Conservation (phyloP, 2,113 vertebrate genomes). For the Festucalex cinctus region DNA sequence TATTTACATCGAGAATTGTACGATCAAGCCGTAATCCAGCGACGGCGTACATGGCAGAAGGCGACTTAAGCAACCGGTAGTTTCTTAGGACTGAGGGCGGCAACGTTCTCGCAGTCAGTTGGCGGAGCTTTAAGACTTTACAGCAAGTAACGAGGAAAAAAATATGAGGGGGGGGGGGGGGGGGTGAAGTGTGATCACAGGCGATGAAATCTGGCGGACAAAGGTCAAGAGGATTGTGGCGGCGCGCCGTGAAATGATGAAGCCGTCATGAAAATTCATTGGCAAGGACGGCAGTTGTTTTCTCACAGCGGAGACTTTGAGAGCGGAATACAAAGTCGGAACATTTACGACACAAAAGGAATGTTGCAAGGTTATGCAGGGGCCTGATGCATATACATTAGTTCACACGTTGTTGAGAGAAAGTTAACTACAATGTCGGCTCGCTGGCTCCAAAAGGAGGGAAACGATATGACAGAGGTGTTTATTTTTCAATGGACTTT, state of each 20-base stretch:
- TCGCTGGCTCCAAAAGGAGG: background rate
- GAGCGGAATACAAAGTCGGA: conserved; percentile 1
- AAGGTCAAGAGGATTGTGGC: conserved; percentile 41
- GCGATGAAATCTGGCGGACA: conserved; percentile 32
- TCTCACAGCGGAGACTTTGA: background rate
- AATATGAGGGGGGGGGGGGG: background rate
- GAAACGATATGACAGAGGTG: too few species aligned
- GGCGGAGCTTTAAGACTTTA: conserved; percentile 23
- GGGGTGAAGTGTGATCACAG: conserved; percentile 26
- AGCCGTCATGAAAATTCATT: conserved; percentile 32
- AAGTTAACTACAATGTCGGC: background rate
- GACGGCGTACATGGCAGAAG: background rate
- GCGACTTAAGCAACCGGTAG: conserved; percentile 6
- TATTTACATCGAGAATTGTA: background rate
- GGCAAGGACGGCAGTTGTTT: conserved; percentile 20
- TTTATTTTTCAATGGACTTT: too few species aligned
- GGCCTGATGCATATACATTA: background rate
- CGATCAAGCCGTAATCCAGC: conserved; percentile 16
- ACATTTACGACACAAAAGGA: conserved; percentile 18
- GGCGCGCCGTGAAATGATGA: conserved; percentile 15
- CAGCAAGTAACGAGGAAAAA: conserved; percentile 6
- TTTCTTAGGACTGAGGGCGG: conserved; percentile 4
- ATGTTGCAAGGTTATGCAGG: background rate
- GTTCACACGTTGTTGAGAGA: background rate
- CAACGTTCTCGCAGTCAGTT: conserved; percentile 10